Evolutionary conservation across 2,113 vertebrate genomes (phyloP).

Genomic region (Ictalurus punctatus): DNA sequence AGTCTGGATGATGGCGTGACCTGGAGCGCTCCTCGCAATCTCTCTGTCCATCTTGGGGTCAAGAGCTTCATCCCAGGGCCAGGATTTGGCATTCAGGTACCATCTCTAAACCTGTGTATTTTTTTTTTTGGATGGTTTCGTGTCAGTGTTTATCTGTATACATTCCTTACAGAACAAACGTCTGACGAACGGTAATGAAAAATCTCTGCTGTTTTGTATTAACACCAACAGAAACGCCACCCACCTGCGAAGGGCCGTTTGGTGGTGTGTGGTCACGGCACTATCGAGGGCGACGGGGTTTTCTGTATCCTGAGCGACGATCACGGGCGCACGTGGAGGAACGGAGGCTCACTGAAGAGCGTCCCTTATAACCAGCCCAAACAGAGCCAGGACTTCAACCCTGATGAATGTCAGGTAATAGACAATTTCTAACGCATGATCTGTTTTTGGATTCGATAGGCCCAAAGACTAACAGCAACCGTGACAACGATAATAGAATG

Average conservation of each 20-base stretch:
- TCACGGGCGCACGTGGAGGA: conserved; percentile 78
- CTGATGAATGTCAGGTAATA: conserved; percentile 87
- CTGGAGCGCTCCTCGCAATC: conserved; percentile 81
- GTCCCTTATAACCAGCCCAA: conserved; percentile 81
- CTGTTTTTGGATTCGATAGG: not conserved
- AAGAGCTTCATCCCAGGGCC: conserved; percentile 81
- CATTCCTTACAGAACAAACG: not conserved
- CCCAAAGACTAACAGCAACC: not conserved
- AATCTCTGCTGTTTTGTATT: not conserved
- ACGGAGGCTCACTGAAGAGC: conserved; percentile 76
- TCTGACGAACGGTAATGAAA: not conserved
- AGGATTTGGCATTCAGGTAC: conserved; percentile 87
- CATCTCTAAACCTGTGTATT: not conserved
- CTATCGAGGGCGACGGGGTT: conserved; percentile 77
- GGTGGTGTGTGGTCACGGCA: conserved; percentile 87
- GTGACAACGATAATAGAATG: not conserved
- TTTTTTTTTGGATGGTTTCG: not conserved
- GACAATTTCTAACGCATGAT: not conserved
- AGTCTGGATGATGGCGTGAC: conserved; percentile 82
- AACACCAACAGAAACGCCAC: not conserved
- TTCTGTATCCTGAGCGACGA: conserved; percentile 89
- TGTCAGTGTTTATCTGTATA: not conserved
- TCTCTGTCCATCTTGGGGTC: conserved; percentile 78
- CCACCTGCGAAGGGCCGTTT: conserved; percentile 76
- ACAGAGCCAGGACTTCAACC: conserved; percentile 79